phyloP scores from a whole-genome alignment of 2,797 vertebrate species.

The Thalassophryne amazonica region DNA sequence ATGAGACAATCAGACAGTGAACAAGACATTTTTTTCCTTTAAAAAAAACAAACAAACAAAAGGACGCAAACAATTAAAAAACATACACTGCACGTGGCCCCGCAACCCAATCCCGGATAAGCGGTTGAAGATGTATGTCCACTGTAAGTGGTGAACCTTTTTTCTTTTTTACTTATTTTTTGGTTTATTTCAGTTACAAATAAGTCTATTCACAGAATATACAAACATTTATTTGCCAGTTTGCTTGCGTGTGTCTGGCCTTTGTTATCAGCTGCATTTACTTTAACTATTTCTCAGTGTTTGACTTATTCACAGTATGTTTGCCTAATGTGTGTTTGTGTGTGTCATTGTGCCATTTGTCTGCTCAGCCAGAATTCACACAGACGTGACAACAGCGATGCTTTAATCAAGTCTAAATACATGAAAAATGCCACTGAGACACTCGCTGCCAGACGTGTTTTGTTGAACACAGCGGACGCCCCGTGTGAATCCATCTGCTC shows the following conservation, averaged over 20 bases:
- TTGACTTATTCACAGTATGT: slow-evolving; percentile 71
- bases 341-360: slow-evolving; percentile 1
- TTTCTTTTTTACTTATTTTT: slow-evolving; percentile 62
- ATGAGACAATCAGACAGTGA: slow-evolving; percentile 46
- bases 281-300: slow-evolving; percentile 62
- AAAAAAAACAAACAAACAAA: background rate
- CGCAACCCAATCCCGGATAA: no score
- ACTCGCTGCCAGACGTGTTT: slow-evolving; percentile 14
- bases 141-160: slow-evolving; percentile 47
- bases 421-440: slow-evolving; percentile 33
- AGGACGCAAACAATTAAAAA: slow-evolving; percentile 8
- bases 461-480: slow-evolving; percentile 24
- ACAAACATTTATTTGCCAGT: slow-evolving; percentile 58
- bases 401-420: slow-evolving; percentile 22
- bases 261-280: slow-evolving; percentile 33
- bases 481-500: slow-evolving; percentile 47
- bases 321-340: slow-evolving; percentile 23
- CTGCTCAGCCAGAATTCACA: slow-evolving; percentile 38
- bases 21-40: slow-evolving; percentile 48
- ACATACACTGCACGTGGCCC: no score
- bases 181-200: slow-evolving; percentile 69
- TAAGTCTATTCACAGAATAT: slow-evolving; percentile 74
- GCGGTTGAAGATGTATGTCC: no score
- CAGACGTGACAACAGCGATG: slow-evolving; percentile 19
- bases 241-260: slow-evolving; percentile 33